Conservation (phyloP, 2,113 vertebrate genomes). For the Lota lota region DNA sequence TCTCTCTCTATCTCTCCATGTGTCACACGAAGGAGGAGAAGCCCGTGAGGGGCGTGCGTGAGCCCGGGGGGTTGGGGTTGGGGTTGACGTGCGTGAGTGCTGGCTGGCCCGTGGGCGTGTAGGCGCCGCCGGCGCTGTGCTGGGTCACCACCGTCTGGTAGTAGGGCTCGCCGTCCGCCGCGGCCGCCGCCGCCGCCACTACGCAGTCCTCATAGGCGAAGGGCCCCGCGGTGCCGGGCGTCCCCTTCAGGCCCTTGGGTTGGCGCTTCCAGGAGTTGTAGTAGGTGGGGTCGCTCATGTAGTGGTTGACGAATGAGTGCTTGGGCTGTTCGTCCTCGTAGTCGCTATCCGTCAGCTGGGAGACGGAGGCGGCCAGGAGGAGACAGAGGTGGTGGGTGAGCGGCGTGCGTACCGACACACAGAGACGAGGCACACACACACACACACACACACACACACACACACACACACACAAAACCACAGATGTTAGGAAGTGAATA, state of each 20-base stretch:
- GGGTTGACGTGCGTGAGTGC: constrained; percentile 66
- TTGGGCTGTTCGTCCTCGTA: constrained; percentile 88
- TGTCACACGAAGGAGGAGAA: constrained; percentile 97
- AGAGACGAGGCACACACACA: constrained; percentile 17
- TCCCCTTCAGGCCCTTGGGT: constrained; percentile 79
- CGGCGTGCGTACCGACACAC: not conserved
- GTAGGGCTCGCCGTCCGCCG: constrained; percentile 74
- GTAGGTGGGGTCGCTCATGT: constrained; percentile 97
- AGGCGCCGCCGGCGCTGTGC: constrained; percentile 91
- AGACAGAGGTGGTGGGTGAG: too few species aligned
- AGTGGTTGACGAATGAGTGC: constrained; percentile 98
- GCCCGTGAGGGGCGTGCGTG: constrained; percentile 90
- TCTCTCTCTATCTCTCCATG: constrained; percentile 41
- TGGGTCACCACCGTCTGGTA: constrained; percentile 94
- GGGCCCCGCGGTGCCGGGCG: constrained; percentile 42
- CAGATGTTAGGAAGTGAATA: not conserved
- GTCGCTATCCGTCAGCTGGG: constrained; percentile 86
- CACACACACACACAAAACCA: not conserved
- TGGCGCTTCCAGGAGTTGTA: constrained; percentile 95
- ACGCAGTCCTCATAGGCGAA: constrained; percentile 87
- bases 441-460: not conserved
- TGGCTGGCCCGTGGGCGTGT: constrained; percentile 83
- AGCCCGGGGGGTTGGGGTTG: constrained; percentile 72
- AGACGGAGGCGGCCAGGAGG: too few species aligned
- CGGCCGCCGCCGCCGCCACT: constrained; percentile 5